Percentiles rank a stretch among this genome's conserved stretches.
phyloP scores from a whole-genome alignment of 64 coral and sea anemone species.

The Acropora tenuis region DNA sequence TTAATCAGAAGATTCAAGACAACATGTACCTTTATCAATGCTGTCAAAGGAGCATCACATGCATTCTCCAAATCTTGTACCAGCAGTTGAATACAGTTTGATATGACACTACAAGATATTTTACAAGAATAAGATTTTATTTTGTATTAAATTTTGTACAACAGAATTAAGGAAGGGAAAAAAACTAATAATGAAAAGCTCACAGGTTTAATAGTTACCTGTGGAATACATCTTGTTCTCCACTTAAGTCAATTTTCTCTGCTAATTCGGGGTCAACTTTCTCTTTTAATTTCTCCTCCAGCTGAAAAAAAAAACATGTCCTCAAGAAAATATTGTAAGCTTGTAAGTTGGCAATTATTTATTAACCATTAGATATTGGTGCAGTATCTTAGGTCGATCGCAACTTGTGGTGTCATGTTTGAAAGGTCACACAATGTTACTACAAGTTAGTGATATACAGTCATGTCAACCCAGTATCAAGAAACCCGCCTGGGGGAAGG shows the following conservation, averaged over 20 bases:
- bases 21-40: slow-evolving; percentile 88
- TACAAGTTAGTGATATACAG: too few species aligned
- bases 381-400: too few species aligned
- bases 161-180: too few species aligned
- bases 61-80: slow-evolving; percentile 97
- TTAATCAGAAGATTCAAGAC: neutral
- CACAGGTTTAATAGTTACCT: slow-evolving; percentile 43
- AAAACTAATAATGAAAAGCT: neutral
- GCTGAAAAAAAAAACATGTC: slow-evolving; percentile 19
- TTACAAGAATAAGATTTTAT: too few species aligned
- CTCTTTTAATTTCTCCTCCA: slow-evolving; percentile 97
- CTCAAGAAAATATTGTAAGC: too few species aligned
- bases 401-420: too few species aligned
- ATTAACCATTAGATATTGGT: too few species aligned
- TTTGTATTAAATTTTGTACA: too few species aligned
- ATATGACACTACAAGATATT: slow-evolving; percentile 75
- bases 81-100: slow-evolving; percentile 96
- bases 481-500: too few species aligned
- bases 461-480: too few species aligned
- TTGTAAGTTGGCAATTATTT: too few species aligned
- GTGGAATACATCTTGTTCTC: slow-evolving; percentile 96
- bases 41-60: slow-evolving; percentile 96
- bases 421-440: too few species aligned
- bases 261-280: slow-evolving; percentile 94
- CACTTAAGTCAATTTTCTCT: slow-evolving; percentile 93